Base-by-base conservation (phyloP, 1,140 invertebrate genomes). In the Danaus melanippus region DNA sequence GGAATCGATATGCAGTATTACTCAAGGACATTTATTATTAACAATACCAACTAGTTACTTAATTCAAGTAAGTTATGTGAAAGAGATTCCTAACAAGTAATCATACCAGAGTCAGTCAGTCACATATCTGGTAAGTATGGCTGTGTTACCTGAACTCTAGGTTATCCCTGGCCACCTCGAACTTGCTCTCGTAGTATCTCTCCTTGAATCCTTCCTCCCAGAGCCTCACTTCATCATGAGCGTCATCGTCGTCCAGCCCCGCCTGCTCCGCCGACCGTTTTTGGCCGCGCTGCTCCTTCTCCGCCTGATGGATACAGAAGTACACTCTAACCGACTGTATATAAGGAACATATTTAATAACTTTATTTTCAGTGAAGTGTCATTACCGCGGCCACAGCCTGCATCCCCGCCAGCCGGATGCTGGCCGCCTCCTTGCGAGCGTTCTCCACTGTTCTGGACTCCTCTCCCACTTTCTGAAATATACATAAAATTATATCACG, bases 181-280 rank as follows among this genome's bases (percentile, higher is more conserved):
- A 99, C 88, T 99, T 99, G 15, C 94, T 95, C 83, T 97, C 94
- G 80, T 99, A 99, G 88, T 99, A 99, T 17, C 95, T 89, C 79
- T 98, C 96, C 86, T 99, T 99, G 88, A 98, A 99, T 0, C 98
- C 98, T 74, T 96, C 94, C 88, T 99, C 97, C 95, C 96, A 98
- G 7, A 99, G 88, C 51, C 97, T 90, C 12, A 99, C 97, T 87
- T 98, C 96, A 87, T 99, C 98, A 63, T 94, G 91, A 9, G 92
- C 90, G 74, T 96, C 93, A 53, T 93, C 91, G 56, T 89, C 86
- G 12, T 90, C 89, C 11, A 81, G 62, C 0, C 68, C 74, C 2
- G 82, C 82, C 15, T 62, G 69, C 0, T 57, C 49, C 3, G 79
- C 78, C 0, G 71, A 68, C 0, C 82, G 69, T 67, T 85, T 85